Conservation (phyloP, 2,888 invertebrate species). For the Germaria angustata region DNA sequence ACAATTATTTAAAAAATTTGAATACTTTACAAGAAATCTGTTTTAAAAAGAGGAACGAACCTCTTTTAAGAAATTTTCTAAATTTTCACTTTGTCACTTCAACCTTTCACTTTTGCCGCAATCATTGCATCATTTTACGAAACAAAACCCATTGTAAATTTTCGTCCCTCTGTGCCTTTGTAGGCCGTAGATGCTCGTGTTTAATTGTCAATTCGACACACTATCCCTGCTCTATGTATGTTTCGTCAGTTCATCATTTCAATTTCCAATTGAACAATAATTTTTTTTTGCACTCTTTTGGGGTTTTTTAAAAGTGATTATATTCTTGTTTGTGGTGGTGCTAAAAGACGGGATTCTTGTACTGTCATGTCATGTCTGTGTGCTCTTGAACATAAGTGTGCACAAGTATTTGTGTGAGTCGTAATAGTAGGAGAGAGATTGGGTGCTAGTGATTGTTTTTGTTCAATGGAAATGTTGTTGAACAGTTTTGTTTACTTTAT, state of each 20-base stretch:
- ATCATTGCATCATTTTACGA: conserved; percentile 71
- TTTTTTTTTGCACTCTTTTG: conserved; percentile 5
- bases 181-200: neutral
- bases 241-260: conserved; percentile 57
- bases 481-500: too few species aligned
- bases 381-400: too few species aligned
- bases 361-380: neutral
- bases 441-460: conserved; percentile 45
- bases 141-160: conserved; percentile 2
- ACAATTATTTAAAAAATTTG: too few species aligned
- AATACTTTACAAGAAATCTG: too few species aligned
- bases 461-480: conserved; percentile 48
- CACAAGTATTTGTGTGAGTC: neutral
- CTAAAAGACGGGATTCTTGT: conserved; percentile 9
- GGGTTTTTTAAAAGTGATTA: conserved; percentile 28
- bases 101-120: conserved; percentile 63
- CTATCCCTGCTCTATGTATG: neutral
- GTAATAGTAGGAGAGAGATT: too few species aligned
- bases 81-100: neutral
- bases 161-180: neutral
- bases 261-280: conserved; percentile 55
- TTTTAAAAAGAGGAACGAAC: too few species aligned
- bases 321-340: conserved; percentile 24
- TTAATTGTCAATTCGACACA: neutral
- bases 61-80: neutral